Conservation (phyloP, 2,797 vertebrate species). For the Eutrigla gurnardus region DNA sequence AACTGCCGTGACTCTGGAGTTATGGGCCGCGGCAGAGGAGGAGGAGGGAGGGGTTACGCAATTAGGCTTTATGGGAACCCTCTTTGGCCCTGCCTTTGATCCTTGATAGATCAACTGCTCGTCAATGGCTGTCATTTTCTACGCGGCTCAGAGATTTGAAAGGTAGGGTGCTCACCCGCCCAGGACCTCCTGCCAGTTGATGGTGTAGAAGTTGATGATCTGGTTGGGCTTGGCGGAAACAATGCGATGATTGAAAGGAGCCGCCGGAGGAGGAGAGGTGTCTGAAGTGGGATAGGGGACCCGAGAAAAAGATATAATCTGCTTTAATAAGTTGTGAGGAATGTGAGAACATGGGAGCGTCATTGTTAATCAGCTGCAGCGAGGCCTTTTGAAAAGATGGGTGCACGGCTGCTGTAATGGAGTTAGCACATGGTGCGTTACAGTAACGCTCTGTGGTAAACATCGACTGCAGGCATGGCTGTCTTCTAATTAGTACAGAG, state of each 20-base stretch:
- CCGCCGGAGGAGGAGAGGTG: constrained; percentile 82
- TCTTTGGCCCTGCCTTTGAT: constrained; percentile 57
- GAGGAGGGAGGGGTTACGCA: constrained; percentile 53
- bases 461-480: constrained; percentile 18
- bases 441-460: constrained; percentile 31
- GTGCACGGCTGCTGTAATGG: constrained; percentile 37
- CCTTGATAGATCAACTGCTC: constrained; percentile 45
- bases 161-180: constrained; percentile 83
- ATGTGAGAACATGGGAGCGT: constrained; percentile 49
- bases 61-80: constrained; percentile 50
- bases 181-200: constrained; percentile 91
- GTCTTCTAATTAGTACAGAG: constrained; percentile 17
- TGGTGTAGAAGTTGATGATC: constrained; percentile 92
- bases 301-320: constrained; percentile 36
- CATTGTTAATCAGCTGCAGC: constrained; percentile 35
- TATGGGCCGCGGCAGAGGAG: constrained; percentile 71
- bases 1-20: constrained; percentile 82
- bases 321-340: constrained; percentile 77
- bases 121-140: constrained; percentile 12
- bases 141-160: constrained; percentile 3
- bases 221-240: constrained; percentile 92
- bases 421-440: constrained; percentile 45
- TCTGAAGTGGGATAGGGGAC: constrained; percentile 77
- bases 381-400: constrained; percentile 5
- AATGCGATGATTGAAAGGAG: constrained; percentile 94